These are phyloP conservation scores for Theristicus caerulescens DNA, from an alignment of 2,113 vertebrate genomes.

Conservation along the genomic window DNA sequence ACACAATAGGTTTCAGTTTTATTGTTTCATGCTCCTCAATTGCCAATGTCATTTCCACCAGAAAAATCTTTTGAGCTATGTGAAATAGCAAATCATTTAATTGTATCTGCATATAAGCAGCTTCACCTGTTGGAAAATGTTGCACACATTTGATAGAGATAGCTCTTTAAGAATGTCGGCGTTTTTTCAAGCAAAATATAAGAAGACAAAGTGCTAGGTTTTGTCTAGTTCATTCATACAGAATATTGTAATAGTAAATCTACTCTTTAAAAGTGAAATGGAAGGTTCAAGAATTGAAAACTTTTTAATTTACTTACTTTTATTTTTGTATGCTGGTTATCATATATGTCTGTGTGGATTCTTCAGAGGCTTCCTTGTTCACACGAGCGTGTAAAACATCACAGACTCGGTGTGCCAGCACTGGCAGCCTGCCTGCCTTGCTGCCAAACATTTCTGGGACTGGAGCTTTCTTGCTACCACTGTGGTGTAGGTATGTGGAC, in stretches of 20 bases:
- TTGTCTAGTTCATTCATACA: not conserved
- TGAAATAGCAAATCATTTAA: not conserved
- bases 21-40: not conserved
- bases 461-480: not conserved
- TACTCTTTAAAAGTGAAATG: not conserved
- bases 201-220: not conserved
- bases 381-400: not conserved
- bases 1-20: not conserved
- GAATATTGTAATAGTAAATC: not conserved
- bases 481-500: not conserved
- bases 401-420: accelerated
- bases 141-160: not conserved
- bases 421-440: not conserved
- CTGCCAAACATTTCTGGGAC: accelerated
- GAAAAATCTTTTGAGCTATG: not conserved
- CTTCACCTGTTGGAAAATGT: not conserved
- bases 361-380: not conserved
- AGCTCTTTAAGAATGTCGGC: not conserved
- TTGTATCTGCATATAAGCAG: not conserved
- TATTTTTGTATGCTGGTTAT: not conserved
- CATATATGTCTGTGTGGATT: accelerated
- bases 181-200: not conserved
- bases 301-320: not conserved
- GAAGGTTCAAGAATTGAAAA: not conserved
- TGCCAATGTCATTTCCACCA: not conserved